Evolutionary conservation across 2,888 invertebrate species (phyloP), one percentile per base, ranked within the genome.

Genomic region (Camptogramma bilineatum): DNA sequence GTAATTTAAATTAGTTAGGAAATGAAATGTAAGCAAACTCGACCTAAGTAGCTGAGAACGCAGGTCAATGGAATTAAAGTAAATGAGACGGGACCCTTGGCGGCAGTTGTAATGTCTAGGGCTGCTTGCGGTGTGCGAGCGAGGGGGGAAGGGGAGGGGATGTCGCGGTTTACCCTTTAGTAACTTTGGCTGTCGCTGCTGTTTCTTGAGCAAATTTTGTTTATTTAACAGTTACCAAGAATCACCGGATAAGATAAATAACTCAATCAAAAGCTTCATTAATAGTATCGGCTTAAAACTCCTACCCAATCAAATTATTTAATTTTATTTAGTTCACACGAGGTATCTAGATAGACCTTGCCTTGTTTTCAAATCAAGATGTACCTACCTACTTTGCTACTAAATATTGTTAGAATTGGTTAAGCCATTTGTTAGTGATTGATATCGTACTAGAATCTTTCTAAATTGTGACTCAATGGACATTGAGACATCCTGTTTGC

Each of bases 21-120:
- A 58, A 52, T 59, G 51, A 52, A 52, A 59, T 31, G 52, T 47
- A 52, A 52, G 42, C 59, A 57, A 57, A 21, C 48, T 39, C 50
- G 50, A 39, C 39, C 44, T 28, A 58, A 54, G 47, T 44, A 24
- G 18, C 18, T 16, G 17, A 19, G 60, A 24, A 53, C 48, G 53
- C 21, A 52, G 52, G 52, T 47, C 47, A 34, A 60, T 34, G 16
- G 24, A 34, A 52, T 52, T 46, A 34, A 53, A 44, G 18, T 47
- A 34, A 47, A 60, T 53, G 17, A 60, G 16, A 7, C 10, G 28
- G 52, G 31, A 24, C 13, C 58, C 24, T 34, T 21, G 48, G 21
- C 48, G 48, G 19, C 21, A 21, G 13, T 21, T 19, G 19, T 19
- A 48, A 21, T 21, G 9, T 13, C 13, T 21, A 21, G 1, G 5